A percentile compares a stretch with the other conserved stretches of the same genome.
Conservation (phyloP, 2,888 invertebrate genomes). For the Muschampia plurimacula region DNA sequence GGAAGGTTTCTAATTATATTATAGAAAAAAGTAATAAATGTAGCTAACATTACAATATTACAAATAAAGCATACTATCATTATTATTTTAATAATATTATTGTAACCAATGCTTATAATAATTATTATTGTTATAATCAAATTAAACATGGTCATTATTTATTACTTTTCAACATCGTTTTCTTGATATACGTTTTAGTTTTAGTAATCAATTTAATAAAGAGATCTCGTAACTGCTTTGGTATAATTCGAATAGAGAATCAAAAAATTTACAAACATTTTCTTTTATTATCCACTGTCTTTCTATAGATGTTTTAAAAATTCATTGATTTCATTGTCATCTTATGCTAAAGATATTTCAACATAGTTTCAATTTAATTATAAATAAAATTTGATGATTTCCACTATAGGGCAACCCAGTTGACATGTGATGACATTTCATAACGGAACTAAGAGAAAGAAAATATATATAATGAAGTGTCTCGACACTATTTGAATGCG, state of each 20-base stretch:
- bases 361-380: too few relatives aligned
- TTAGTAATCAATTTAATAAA: constrained; percentile 41
- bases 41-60: neutral
- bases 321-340: neutral
- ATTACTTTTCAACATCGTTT: neutral
- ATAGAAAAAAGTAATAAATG: neutral
- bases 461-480: too few relatives aligned
- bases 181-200: constrained; percentile 9
- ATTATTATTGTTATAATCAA: neutral
- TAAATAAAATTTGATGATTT: too few relatives aligned
- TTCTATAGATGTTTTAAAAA: neutral
- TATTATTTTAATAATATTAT: constrained; percentile 9
- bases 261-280: neutral
- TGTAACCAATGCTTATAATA: neutral
- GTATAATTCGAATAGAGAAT: constrained; percentile 64
- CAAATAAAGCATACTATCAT: neutral
- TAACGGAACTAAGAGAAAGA: too few relatives aligned
- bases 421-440: too few relatives aligned
- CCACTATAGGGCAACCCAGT: too few relatives aligned
- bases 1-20: neutral
- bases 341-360: too few relatives aligned
- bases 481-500: too few relatives aligned
- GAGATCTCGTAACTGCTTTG: constrained; percentile 72
- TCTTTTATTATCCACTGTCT: neutral
- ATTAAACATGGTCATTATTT: neutral